phyloP scores from a whole-genome alignment of 1,140 invertebrate species.

The Drosophila asahinai region DNA sequence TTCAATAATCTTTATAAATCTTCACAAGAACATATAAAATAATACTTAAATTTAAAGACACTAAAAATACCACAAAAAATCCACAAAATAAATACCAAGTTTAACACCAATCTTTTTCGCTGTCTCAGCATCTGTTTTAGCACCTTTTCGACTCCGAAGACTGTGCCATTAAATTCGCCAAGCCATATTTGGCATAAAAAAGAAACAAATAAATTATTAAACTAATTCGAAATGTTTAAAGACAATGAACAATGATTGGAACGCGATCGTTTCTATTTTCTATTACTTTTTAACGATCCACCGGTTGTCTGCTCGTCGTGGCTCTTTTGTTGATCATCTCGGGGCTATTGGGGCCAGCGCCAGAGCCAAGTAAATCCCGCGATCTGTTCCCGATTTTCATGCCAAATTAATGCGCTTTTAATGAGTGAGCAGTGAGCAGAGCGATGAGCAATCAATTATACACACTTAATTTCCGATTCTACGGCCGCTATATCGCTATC shows the following conservation, averaged over 20 bases:
- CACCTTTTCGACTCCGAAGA: not conserved
- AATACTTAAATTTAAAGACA: not conserved
- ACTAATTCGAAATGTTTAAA: conserved; percentile 27
- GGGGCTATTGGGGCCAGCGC: conserved; percentile 29
- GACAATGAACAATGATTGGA: conserved; percentile 41
- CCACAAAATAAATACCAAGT: not conserved
- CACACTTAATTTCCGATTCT: conserved; percentile 11
- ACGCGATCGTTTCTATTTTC: conserved; percentile 24
- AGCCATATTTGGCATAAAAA: not conserved
- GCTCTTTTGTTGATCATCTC: conserved; percentile 22
- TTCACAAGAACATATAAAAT: not conserved
- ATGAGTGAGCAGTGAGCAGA: conserved; percentile 30
- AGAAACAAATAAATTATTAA: conserved; percentile 46
- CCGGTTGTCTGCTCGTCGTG: conserved; percentile 17
- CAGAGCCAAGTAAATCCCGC: not conserved
- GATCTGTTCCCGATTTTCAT: conserved; percentile 45
- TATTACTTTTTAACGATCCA: conserved; percentile 32
- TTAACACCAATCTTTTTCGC: not conserved
- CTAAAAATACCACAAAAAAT: not conserved
- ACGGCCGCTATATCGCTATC: not conserved
- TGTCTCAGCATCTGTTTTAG: conserved; percentile 1
- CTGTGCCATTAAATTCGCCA: conserved; percentile 2
- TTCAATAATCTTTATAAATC: not conserved
- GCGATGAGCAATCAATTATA: conserved; percentile 42
- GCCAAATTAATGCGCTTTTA: conserved; percentile 56